These are phyloP conservation scores for Microcebus griseorufus DNA, from an alignment of 2,113 vertebrate genomes.

Conservation along the genomic window DNA sequence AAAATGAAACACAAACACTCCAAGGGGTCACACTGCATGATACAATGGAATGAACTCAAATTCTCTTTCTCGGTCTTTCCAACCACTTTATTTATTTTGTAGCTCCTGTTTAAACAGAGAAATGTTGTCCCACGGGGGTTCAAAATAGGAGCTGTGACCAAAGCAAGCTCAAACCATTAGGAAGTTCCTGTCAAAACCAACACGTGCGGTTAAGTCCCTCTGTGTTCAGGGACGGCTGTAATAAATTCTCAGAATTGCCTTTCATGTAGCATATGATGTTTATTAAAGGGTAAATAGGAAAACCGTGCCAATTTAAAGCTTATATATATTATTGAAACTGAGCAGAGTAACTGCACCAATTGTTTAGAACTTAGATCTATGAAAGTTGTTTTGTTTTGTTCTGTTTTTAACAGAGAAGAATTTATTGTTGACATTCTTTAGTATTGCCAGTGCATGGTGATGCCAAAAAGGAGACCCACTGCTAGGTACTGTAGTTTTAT, in stretches of 20 bases:
- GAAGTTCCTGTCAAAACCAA: not conserved
- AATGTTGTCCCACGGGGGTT: not conserved
- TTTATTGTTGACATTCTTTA: not conserved
- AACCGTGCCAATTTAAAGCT: not conserved
- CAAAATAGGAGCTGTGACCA: not conserved
- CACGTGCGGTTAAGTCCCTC: not conserved
- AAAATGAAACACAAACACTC: not conserved
- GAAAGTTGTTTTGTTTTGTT: rapidly evolving
- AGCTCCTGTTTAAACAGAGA: not conserved
- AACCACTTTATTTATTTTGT: not conserved
- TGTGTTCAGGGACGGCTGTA: not conserved
- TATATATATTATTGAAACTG: not conserved
- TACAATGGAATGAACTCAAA: not conserved
- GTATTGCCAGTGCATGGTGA: not conserved
- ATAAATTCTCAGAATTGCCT: not conserved
- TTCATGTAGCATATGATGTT: not conserved
- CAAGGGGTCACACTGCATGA: not conserved
- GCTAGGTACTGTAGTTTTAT: not conserved
- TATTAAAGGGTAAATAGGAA: not conserved
- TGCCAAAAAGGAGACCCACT: not conserved
- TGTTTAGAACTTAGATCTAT: not conserved
- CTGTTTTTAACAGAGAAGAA: too few species aligned
- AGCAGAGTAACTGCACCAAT: not conserved
- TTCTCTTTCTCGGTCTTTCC: not conserved
- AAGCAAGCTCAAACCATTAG: not conserved